These are phyloP conservation scores for Poicephalus meyeri DNA, from an alignment of 2,113 vertebrate species.

Conservation along the genomic window DNA sequence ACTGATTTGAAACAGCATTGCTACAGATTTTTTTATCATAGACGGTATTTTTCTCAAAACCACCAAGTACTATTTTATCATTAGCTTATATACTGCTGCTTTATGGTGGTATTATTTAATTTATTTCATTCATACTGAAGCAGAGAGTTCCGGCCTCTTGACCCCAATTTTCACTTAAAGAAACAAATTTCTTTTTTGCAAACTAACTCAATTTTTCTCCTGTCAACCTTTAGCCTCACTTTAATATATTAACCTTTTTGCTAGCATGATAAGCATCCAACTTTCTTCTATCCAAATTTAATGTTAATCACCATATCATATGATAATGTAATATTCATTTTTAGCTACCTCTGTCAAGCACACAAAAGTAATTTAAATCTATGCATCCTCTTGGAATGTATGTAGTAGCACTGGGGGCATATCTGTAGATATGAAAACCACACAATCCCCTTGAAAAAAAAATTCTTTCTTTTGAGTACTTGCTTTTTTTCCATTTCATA, in stretches of 20 bases:
- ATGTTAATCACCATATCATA: constrained; percentile 65
- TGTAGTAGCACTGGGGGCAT: neutral
- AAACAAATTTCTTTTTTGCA: constrained; percentile 83
- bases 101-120: constrained; percentile 75
- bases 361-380: constrained; percentile 39
- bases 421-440: neutral
- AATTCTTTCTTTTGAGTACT: neutral
- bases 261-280: constrained; percentile 68
- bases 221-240: constrained; percentile 80
- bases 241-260: constrained; percentile 82
- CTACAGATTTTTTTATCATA: neutral
- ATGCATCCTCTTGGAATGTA: neutral
- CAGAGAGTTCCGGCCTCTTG: constrained; percentile 73
- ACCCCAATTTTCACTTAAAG: constrained; percentile 85
- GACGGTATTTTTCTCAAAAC: constrained; percentile 37
- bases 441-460: neutral
- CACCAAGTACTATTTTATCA: constrained; percentile 59
- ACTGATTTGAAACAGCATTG: constrained; percentile 1
- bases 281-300: constrained; percentile 70
- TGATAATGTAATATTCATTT: constrained; percentile 57
- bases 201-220: constrained; percentile 85
- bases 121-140: constrained; percentile 77
- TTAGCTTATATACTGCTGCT: constrained; percentile 52
- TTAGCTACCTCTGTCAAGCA: constrained; percentile 18
- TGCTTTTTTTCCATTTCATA: constrained; percentile 4